Conservation (phyloP, 2,113 vertebrate species). For the Seriola dumerili region DNA sequence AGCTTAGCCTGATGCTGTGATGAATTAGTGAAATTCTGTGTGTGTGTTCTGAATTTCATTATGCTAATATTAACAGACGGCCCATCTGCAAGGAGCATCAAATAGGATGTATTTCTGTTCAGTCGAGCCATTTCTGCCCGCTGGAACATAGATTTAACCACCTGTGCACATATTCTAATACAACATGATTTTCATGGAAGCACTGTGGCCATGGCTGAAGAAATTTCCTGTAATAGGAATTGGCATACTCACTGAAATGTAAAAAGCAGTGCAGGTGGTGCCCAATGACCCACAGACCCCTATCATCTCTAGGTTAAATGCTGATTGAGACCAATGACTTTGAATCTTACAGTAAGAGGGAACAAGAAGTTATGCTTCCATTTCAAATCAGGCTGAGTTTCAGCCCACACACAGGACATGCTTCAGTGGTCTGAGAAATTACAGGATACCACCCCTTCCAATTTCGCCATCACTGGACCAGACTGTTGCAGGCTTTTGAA, state of each 20-base stretch:
- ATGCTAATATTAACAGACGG: slow-evolving; percentile 69
- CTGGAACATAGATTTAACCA: slow-evolving; percentile 59
- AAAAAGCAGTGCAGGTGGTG: slow-evolving; percentile 52
- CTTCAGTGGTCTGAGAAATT: slow-evolving; percentile 82
- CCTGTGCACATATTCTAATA: slow-evolving; percentile 63
- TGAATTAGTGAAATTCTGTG: slow-evolving; percentile 76
- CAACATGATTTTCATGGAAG: slow-evolving; percentile 36
- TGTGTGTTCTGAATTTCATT: slow-evolving; percentile 75
- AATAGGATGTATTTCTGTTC: slow-evolving; percentile 59
- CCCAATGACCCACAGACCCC: slow-evolving; percentile 59
- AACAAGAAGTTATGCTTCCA: slow-evolving; percentile 77
- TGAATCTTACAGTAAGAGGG: slow-evolving; percentile 64
- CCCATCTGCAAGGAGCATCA: slow-evolving; percentile 61
- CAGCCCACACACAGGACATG: slow-evolving; percentile 69
- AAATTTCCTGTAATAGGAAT: slow-evolving; percentile 50
- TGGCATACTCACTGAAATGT: slow-evolving; percentile 55
- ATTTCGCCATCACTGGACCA: slow-evolving; percentile 76
- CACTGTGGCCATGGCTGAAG: slow-evolving; percentile 10
- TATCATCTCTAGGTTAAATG: slow-evolving; percentile 60
- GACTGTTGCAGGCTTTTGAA: slow-evolving; percentile 73
- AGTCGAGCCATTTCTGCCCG: slow-evolving; percentile 42
- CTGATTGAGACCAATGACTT: slow-evolving; percentile 71
- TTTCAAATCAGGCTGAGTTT: slow-evolving; percentile 76
- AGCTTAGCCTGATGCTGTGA: slow-evolving; percentile 66
- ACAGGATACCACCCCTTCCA: slow-evolving; percentile 79